These are phyloP conservation scores for Embidobia sp. DNA, from an alignment of 2,888 invertebrate species.

Conservation along the genomic window DNA sequence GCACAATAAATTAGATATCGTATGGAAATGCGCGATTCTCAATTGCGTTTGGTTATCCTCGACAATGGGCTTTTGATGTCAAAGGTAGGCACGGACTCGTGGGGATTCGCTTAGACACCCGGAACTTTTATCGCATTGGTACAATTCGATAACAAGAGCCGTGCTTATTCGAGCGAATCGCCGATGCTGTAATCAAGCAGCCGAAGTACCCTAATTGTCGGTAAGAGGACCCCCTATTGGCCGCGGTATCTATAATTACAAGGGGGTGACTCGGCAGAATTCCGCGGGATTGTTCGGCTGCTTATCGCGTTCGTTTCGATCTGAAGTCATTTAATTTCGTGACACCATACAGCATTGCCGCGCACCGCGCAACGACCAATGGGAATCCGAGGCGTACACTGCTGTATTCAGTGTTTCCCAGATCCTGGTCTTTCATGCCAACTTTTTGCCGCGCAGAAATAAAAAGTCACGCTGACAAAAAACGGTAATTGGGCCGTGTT, in stretches of 20 bases:
- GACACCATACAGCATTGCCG: conserved; percentile 70
- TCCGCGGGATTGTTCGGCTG: conserved; percentile 61
- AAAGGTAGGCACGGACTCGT: conserved; percentile 29
- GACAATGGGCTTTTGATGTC: conserved; percentile 39
- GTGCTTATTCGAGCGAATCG: conserved; percentile 73
- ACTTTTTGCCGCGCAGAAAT: too few relatives aligned
- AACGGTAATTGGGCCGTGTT: too few relatives aligned
- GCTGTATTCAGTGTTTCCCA: too few relatives aligned
- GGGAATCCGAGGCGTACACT: conserved; percentile 12
- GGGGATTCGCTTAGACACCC: conserved; percentile 26
- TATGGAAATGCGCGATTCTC: conserved; percentile 7
- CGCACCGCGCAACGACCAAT: conserved; percentile 26
- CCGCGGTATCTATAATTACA: conserved; percentile 79
- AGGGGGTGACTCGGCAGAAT: conserved; percentile 78
- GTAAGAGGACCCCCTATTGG: conserved; percentile 75
- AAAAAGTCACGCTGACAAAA: too few relatives aligned
- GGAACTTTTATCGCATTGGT: conserved; percentile 50
- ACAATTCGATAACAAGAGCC: conserved; percentile 58
- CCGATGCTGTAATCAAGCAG: conserved; percentile 73
- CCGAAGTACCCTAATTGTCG: conserved; percentile 77
- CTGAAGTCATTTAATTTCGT: conserved; percentile 78
- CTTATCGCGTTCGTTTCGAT: conserved; percentile 68
- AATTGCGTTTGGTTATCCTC: conserved; percentile 11
- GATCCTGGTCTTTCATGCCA: too few relatives aligned
- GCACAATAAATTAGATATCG: neutral